Evolutionary conservation across 92 coral and sea anemone species (phyloP), one percentile per base, ranked within the genome.

Genomic region (Siderastrea siderea): DNA sequence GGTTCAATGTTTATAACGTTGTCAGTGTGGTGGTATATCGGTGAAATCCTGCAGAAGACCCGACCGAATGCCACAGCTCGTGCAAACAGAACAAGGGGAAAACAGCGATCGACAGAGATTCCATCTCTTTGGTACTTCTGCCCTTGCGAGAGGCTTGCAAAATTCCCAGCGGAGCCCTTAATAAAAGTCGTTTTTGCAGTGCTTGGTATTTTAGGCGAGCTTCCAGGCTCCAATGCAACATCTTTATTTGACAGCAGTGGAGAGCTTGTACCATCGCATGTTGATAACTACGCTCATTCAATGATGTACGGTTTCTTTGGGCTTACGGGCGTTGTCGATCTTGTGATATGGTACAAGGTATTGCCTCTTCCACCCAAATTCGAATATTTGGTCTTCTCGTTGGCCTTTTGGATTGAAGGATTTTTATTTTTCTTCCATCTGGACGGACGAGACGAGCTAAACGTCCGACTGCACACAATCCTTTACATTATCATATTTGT

Each of bases 361-460:
- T 16, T 89, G 14, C 85, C 69, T 4, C 82, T 87, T 8, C 90
- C 94, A 6, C 84, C 71, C 10, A 85, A 83, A 45, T 78, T 84
- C 48, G 94, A 91, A 47, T 82, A 87, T 65, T 8, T 72, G n/a
- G 53, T 87, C 68, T 6, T 77, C 14, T 89, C 91, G 7, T 5
- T 87, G 71, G 94, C 94, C 2, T 82, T 91, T 53, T 81, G 77
- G 59, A 74, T 91, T 57, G 94, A 91, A 61, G 94, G 94, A 60
- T 70, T 83, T 44, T 74, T 91, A 6, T 91, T 91, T 70, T 88
- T 49, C 67, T 91, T 87, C 50, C 94, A 91, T 70, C 65, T 87
- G 2, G 88, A 91, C 46, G 94, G 94, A 3, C 92, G 94, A 10
- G 84, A 82, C 52, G 86, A 81, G 64, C 86, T 91, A 3, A 89